Base-by-base conservation (phyloP, 2,113 vertebrate genomes). In the Lathamus discolor region DNA sequence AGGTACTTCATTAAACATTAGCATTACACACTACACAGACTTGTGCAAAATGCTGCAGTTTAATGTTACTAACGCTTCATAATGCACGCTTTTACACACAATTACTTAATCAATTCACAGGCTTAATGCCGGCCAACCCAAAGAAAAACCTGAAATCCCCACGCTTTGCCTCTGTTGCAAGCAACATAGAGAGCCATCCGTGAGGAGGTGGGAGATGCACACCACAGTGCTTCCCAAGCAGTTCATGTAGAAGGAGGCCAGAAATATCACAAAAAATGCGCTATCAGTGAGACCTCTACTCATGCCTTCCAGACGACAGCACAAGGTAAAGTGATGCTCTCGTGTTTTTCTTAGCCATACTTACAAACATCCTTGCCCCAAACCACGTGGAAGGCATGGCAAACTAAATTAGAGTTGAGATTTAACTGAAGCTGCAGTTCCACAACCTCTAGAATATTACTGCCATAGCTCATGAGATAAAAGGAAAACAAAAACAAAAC, bases 381-480 rank as follows among this genome's bases (percentile, higher is more conserved):
- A 80, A 54, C 52, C 75, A 51, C 0, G 0, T 5, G 28, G 35
- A 77, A 73, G 31, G 12, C 44, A 62, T 1, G 13, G 66, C 33
- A 89, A 88, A 64, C 28, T 70, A 59, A 83, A 63, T 6, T 17
- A 20, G 22, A 37, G 13, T 0, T 28, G 14, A 89, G 27, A 37
- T 70, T 68, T 68, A 72, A 69, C 12, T 17, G 10, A n/a, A 57
- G 25, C 11, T 63, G n/a, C 41, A 28, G 29, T 85, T 91, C 39
- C 44, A 70, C 28, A 62, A 33, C 17, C 27, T 76, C 16, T 44
- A 18, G 17, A 59, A n/a, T 24, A 41, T 14, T 52, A 24, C 18
- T 52, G 46, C 18, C 37, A 44, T 2, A 77, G 61, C 25, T 77
- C 54, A 48, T 10, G 41, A 55, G 16, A 55, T 18, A 62, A 63